Evolutionary conservation across 2,888 invertebrate genomes (phyloP), one percentile per base, ranked within the genome.

Genomic region (Ashinkailepas kermadecensis): DNA sequence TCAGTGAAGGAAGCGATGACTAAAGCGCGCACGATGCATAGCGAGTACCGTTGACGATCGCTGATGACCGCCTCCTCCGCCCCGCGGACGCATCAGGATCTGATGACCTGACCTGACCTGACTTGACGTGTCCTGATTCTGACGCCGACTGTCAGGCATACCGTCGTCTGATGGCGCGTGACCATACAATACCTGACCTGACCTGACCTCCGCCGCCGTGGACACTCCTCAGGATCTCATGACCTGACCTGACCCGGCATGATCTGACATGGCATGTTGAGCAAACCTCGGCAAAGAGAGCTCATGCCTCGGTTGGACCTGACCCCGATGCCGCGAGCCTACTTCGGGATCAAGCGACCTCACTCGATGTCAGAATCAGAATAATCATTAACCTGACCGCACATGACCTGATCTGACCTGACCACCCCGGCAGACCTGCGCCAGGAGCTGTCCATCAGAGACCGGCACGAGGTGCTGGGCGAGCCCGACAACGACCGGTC

Each of bases 171-270:
- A 23, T 54, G 9, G 39, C 39, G 39, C 39, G 39, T 4, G 39
- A n/a, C 12, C 57, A n/a, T 10, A n/a, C 12, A n/a, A n/a, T 10
- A 78, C 62, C 58, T 10, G 18, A 10, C 21, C 54, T 70, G 54
- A 81, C 64, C 54, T 39, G 39, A 39, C 39, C 39, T 39, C 39
- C 39, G 39, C 39, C 39, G 39, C 4, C 39, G 67, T 81, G 10
- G 56, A 74, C 67, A 18, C 57, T 39, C 64, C 82, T 56, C 80
- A 84, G 81, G 81, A 84, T 78, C 82, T 81, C 81, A 25, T 23
- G 11, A 18, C 23, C 23, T 58, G 79, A 58, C 15, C 23, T 12
- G 11, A 12, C 23, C 58, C 12, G 18, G 1, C 62, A 2, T 64
- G 13, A 18, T 21, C 62, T 64, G 62, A 64, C 62, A 39, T 39